Percentiles rank a stretch among this genome's conserved stretches.
Conservation (phyloP, 2,113 vertebrate genomes). For the Chaetops frenatus region DNA sequence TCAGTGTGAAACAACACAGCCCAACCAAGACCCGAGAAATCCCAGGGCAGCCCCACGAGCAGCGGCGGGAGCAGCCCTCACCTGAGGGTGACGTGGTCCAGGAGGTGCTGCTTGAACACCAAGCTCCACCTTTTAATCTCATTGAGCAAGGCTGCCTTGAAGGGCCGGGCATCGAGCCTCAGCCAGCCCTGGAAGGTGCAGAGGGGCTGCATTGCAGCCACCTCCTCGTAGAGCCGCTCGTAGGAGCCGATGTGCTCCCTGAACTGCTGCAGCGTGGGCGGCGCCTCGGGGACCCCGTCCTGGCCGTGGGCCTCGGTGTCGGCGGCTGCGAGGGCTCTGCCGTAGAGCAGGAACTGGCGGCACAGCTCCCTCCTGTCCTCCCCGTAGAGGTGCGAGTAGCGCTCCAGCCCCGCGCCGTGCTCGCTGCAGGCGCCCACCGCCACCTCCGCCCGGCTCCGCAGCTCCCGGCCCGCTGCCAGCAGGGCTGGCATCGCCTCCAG, state of each 20-base stretch:
- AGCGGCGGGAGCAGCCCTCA: conserved; percentile 20
- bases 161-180: conserved; percentile 77
- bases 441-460: conserved; percentile 70
- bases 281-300: conserved; percentile 66
- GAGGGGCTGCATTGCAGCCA: conserved; percentile 70
- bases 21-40: neutral
- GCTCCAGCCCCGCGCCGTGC: conserved; percentile 71
- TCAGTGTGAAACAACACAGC: accelerated
- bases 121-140: conserved; percentile 89
- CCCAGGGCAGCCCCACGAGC: neutral
- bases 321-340: conserved; percentile 68
- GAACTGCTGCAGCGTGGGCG: conserved; percentile 77
- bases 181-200: conserved; percentile 83
- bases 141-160: conserved; percentile 83
- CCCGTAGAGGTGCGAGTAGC: conserved; percentile 79
- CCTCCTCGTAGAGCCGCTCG: conserved; percentile 83
- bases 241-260: conserved; percentile 84
- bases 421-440: conserved; percentile 58
- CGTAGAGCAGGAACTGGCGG: conserved; percentile 79
- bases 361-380: conserved; percentile 83
- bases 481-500: conserved; percentile 82
- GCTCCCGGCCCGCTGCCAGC: conserved; percentile 56
- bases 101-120: conserved; percentile 92
- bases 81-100: conserved; percentile 87
- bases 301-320: conserved; percentile 71